Percentiles rank a stretch among this genome's conserved stretches.
phyloP scores from a whole-genome alignment of 53 echinoderm and acorn worm genomes.

The Mesocentrotus franciscanus region DNA sequence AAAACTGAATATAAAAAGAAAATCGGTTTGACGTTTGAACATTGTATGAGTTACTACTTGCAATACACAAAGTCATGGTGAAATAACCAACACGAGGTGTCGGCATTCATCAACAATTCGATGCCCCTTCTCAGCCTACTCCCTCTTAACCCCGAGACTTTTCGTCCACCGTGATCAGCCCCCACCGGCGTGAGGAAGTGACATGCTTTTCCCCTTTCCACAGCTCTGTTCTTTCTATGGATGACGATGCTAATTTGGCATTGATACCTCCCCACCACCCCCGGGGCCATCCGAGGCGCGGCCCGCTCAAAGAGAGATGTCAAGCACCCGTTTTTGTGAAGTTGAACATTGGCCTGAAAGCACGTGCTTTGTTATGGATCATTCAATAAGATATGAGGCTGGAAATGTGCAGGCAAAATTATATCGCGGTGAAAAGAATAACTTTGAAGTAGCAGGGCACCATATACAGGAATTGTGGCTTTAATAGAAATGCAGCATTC shows the following conservation, averaged over 20 bases:
- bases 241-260: conserved; percentile 21
- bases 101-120: neutral
- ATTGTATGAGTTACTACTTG: neutral
- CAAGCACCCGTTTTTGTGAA: conserved; percentile 11
- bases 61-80: neutral
- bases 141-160: neutral
- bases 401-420: neutral
- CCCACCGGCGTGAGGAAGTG: neutral
- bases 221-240: neutral
- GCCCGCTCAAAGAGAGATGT: conserved; percentile 5
- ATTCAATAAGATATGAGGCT: neutral
- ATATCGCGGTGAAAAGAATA: too few relatives aligned
- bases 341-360: neutral
- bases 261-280: neutral
- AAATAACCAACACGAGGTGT: neutral
- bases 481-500: neutral
- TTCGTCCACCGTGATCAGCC: neutral
- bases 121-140: neutral
- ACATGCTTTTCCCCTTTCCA: conserved; percentile 1
- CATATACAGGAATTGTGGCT: neutral
- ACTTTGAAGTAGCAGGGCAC: neutral
- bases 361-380: neutral
- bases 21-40: neutral
- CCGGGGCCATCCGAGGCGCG: neutral
- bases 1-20: neutral